Evolutionary conservation across 2,113 vertebrate genomes (phyloP).

Genomic region (Uria aalge): DNA sequence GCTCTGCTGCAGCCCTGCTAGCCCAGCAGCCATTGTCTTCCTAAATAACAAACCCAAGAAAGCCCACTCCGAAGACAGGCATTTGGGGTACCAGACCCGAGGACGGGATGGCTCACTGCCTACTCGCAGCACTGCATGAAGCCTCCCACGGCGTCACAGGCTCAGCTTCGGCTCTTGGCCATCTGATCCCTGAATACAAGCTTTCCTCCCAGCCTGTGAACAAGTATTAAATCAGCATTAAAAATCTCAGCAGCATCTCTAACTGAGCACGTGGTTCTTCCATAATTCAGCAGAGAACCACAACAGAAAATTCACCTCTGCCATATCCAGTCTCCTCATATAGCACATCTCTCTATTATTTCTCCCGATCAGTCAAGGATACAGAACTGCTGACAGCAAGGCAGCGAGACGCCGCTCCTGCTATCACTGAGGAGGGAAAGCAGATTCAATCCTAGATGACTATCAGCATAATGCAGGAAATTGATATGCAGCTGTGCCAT

Average conservation of each 20-base stretch:
- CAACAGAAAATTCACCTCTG: neutral
- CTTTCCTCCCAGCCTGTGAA: neutral
- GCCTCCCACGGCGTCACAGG: neutral
- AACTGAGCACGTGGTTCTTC: neutral
- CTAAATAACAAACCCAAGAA: neutral
- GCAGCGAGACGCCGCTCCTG: neutral
- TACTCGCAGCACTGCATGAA: neutral
- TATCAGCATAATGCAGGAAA: neutral
- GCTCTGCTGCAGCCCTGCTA: neutral
- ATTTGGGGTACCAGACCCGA: rapidly evolving
- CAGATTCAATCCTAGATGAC: neutral
- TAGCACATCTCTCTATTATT: neutral
- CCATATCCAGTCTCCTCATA: neutral
- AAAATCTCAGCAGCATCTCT: neutral
- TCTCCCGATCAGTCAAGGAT: neutral
- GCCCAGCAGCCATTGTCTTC: neutral
- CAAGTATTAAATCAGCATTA: neutral
- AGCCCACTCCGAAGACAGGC: neutral
- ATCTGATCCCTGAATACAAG: neutral
- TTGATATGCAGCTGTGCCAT: neutral
- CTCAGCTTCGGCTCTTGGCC: neutral
- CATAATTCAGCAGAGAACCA: neutral
- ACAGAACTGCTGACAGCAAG: neutral
- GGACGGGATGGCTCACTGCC: neutral
- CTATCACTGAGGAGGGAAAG: neutral